Conservation (phyloP, 2,113 vertebrate genomes). For the human region GRCh38 chr2:28170001-28170500, state of each 20-base stretch:
- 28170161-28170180: neutral
- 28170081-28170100: conserved; percentile 32
- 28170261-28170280: neutral
- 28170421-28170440: conserved; percentile 61
- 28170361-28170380: conserved; percentile 12
- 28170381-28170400: conserved; percentile 38
- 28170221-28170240: neutral
- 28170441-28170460: conserved; percentile 38
- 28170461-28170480: conserved; percentile 28
- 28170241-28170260: neutral
- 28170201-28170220: conserved; percentile 3
- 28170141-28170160: conserved; percentile 22
- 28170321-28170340: conserved; percentile 48
- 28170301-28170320: neutral
- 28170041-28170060: neutral
- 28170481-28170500: conserved; percentile 28
- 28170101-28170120: conserved; percentile 35
- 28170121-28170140: conserved; percentile 10
- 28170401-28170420: conserved; percentile 42
- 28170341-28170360: neutral
- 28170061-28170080: conserved; percentile 11
- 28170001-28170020: conserved; percentile 15
- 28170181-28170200: conserved; percentile 37
- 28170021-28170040: conserved; percentile 4
- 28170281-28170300: conserved; percentile 35